Base-by-base conservation (phyloP, 2,113 vertebrate species). In the Sylvietta virens region DNA sequence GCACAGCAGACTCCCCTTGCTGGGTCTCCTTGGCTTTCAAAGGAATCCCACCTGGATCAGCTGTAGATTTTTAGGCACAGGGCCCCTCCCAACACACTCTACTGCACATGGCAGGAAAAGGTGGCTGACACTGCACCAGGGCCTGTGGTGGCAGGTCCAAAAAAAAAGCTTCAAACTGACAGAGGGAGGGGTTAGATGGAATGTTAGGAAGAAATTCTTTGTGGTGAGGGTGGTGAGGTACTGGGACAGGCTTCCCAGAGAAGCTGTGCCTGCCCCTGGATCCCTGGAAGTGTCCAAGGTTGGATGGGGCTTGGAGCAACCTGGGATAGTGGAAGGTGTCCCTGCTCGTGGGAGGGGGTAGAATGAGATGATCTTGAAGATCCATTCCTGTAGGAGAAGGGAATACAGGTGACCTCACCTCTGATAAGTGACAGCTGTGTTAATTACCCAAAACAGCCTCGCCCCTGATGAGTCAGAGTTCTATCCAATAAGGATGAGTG, bases 271-370 rank as follows among this genome's bases (percentile, higher is more conserved):
- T 71, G 56, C 7, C 13, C 16, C n/a, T 48, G 81, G n/a, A 40
- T 48, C 31, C 11, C 50, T 72, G 50, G 31, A 0, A 72, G 14
- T 65, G 35, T 2, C 35, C 66, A 44, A 72, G 40, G 27, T 0
- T 64, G 58, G 31, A 33, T 0, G 0, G 27, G 15, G 16, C 19
- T 81, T 18, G 20, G 61, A 47, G 9, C 61, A 60, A 0, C 11
- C 30, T 60, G 39, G 30, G 39, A 7, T 0, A 2, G 24, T 26
- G 30, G 39, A 5, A 81, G 13, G 1, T 66, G 33, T 44, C 44
- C 22, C 33, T 66, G 44, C 7, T 9, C 37, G 26, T 20, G 67
- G 22, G 4, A 30, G 8, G 19, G 6, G 0, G 11, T n/a, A 19
- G 24, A 11, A 31, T 5, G 14, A 6, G 56, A 14, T 33, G 15